Base-by-base conservation (phyloP, 2,888 invertebrate species). In the Tiphia femorata region DNA sequence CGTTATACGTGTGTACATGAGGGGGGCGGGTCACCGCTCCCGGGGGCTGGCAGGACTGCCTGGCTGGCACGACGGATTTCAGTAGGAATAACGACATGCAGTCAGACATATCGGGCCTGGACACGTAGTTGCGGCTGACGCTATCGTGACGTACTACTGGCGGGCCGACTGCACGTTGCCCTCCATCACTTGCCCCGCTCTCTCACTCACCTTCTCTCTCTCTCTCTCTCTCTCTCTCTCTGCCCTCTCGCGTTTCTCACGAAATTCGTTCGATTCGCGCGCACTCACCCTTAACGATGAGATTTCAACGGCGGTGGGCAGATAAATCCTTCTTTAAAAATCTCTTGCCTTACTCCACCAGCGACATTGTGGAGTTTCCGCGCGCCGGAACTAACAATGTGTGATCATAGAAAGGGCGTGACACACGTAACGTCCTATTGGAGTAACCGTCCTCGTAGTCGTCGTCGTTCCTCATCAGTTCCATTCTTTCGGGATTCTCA, bases 141-240 rank as follows among this genome's bases (percentile, higher is more conserved):
- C 70, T 74, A 73, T 74, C 66, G 67, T 63, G 67, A 71, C 66
- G 66, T 67, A 65, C 75, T 62, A 70, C 64, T 62, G 56, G 57
- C 54, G 60, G n/a, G 30, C 30, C 52, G 46, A 53, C 35, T 54
- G 52, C 54, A 21, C 46, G 50, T 44, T 35, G 33, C 58, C 48
- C 54, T 41, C 42, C 27, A 21, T 58, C 52, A 33, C 53, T n/a
- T 51, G 35, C 38, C n/a, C n/a, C n/a, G 29, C 27, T 41, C 25
- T 37, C n/a, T n/a, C n/a, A n/a, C n/a, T n/a, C n/a, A n/a, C n/a
- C n/a, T n/a, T 33, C 51, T 52, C 42, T 46, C 33, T 35, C 37
- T 60, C 37, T 60, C 16, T 38, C 25, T n/a, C 49, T n/a, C 42
- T 30, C 27, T 30, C 38, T 12, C 37, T 46, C 29, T 29, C 20